Evolutionary conservation across 2,888 invertebrate species (phyloP), one percentile per base, ranked within the genome.

Genomic region (Terebella lapidaria): DNA sequence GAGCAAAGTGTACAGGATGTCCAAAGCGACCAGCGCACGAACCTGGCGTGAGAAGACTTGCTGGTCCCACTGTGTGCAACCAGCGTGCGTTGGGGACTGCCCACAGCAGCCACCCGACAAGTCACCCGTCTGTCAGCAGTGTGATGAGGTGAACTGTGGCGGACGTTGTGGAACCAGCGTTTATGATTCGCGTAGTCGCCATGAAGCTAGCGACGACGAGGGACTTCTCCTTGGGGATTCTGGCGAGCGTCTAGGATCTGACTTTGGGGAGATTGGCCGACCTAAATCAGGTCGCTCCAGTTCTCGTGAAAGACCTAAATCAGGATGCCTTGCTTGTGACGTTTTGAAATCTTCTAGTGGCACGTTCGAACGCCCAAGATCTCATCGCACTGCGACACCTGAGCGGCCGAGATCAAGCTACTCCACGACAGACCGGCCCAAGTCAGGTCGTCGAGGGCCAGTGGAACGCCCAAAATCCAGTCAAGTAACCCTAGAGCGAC

Each of bases 71-170:
- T 76, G 76, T 57, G 63, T 75, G 26, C 76, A 74, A 62, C 63
- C 69, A 2, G 71, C 73, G 1, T 75, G 75, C 59, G 70, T 70
- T 25, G 75, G 75, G 0, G 74, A 75, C 66, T 74, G 75, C 59
- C 73, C 74, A 0, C 71, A 69, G 47, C 75, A 75, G 65, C 55
- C 61, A 3, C 4, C 26, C 22, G 18, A 29, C 20, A 5, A 10
- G 20, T 18, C 24, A 5, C 4, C 5, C 15, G 18, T 20, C 15
- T 49, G 49, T 22, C 15, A 20, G 15, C 18, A 18, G 22, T 49
- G 49, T 22, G 15, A 5, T 10, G 49, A 49, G 42, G 10, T 10
- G 42, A 10, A 35, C 42, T 35, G 42, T 35, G 10, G 10, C 10
- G 42, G 42, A 35, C 10, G n/a, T n/a, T 35, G 42, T 35, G n/a